A percentile compares a stretch with the other conserved stretches of the same genome.
Conservation (phyloP, 2,888 invertebrate species). For the Drosophila rellima region DNA sequence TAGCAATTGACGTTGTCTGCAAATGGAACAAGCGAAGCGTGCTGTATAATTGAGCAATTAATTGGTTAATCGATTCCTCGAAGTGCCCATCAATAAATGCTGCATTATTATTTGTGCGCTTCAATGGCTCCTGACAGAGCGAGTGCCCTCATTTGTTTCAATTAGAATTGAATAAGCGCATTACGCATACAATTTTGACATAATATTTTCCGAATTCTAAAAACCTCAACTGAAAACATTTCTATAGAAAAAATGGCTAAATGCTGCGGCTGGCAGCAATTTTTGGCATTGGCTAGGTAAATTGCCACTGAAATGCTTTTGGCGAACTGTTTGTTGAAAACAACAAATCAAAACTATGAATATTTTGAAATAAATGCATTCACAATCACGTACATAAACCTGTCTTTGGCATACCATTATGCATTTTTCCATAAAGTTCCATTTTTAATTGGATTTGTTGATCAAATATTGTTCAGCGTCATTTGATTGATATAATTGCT, state of each 20-base stretch:
- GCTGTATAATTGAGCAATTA: slow-evolving; percentile 37
- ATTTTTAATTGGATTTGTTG: slow-evolving; percentile 2
- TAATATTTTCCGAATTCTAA: slow-evolving; percentile 38
- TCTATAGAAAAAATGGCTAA: slow-evolving; percentile 19
- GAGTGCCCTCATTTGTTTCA: slow-evolving; percentile 30
- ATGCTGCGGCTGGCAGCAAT: slow-evolving; percentile 24
- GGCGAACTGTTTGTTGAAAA: slow-evolving; percentile 1
- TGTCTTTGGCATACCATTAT: background rate
- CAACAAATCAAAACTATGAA: slow-evolving; percentile 7
- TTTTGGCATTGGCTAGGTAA: slow-evolving; percentile 47
- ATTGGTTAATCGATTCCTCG: slow-evolving; percentile 42
- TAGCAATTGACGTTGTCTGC: slow-evolving; percentile 83
- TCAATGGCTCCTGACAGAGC: slow-evolving; percentile 1
- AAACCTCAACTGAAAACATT: slow-evolving; percentile 4
- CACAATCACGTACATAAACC: slow-evolving; percentile 1
- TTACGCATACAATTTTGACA: slow-evolving; percentile 42
- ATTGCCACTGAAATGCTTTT: slow-evolving; percentile 7
- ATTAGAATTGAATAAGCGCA: slow-evolving; percentile 35
- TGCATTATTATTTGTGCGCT: slow-evolving; percentile 19
- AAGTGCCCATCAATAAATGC: slow-evolving; percentile 11
- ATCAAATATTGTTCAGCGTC: slow-evolving; percentile 14
- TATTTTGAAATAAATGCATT: slow-evolving; percentile 6
- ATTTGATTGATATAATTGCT: slow-evolving; percentile 16
- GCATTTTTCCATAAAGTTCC: background rate
- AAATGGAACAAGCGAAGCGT: slow-evolving; percentile 7